These are phyloP conservation scores for Dynastes tityus DNA, from an alignment of 2,888 invertebrate species.

Conservation along the genomic window DNA sequence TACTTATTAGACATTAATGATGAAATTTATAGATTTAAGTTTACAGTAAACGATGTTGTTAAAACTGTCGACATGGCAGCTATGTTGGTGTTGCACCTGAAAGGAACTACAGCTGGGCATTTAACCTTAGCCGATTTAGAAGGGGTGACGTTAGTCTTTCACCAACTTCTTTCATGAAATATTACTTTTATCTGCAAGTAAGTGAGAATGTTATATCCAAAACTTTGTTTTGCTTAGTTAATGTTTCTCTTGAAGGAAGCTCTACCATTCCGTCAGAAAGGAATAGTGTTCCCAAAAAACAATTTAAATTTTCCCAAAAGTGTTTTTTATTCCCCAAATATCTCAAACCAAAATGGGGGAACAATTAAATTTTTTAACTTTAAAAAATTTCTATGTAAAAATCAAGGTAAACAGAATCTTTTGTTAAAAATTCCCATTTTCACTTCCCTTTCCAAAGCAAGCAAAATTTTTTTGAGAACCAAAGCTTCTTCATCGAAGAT, in stretches of 20 bases:
- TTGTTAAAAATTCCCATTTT: no score
- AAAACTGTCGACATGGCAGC: constrained; percentile 73
- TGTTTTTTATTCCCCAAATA: no score
- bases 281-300: constrained; percentile 33
- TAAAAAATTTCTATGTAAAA: no score
- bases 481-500: constrained; percentile 70
- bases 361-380: no score
- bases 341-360: no score
- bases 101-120: constrained; percentile 73
- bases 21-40: constrained; percentile 73
- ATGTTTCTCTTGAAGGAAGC: constrained; percentile 39
- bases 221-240: constrained; percentile 71
- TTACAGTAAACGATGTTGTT: constrained; percentile 71
- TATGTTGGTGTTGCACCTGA: constrained; percentile 73
- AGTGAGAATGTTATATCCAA: constrained; percentile 66
- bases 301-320: no score
- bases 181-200: constrained; percentile 80
- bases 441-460: constrained; percentile 48
- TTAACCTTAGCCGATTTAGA: constrained; percentile 77
- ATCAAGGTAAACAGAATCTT: no score
- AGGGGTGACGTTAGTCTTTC: constrained; percentile 73
- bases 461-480: constrained; percentile 62
- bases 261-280: constrained; percentile 44
- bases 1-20: constrained; percentile 75
- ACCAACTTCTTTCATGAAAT: constrained; percentile 78